A percentile compares a stretch with the other conserved stretches of the same genome.
Evolutionary conservation across 2,797 vertebrate species (phyloP).

Genomic region (Pogonophryne albipinna): DNA sequence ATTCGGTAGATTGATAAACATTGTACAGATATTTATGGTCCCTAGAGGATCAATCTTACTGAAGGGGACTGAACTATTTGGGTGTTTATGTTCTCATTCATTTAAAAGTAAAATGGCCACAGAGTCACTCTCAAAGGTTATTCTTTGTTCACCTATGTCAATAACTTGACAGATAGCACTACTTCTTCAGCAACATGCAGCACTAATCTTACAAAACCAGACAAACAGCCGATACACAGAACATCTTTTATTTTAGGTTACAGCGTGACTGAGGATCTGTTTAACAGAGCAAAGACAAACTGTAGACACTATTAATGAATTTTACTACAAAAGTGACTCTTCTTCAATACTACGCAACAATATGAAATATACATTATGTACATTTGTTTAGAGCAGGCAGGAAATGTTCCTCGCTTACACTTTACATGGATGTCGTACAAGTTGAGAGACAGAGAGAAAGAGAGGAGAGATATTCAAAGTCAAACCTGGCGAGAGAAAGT

Average conservation of each 20-base stretch:
- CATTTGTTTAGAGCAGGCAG: conserved; percentile 62
- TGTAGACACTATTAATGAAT: conserved; percentile 46
- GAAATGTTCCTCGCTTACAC: conserved; percentile 37
- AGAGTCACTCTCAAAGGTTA: neutral
- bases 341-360: conserved; percentile 61
- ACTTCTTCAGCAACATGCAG: neutral
- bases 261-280: conserved; percentile 51
- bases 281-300: conserved; percentile 66
- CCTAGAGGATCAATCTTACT: no score
- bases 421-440: conserved; percentile 35
- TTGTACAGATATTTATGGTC: neutral
- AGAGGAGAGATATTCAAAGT: conserved; percentile 15
- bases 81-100: neutral
- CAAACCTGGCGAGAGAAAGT: conserved; percentile 29
- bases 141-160: neutral
- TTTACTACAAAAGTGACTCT: conserved; percentile 52
- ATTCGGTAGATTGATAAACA: neutral
- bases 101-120: neutral
- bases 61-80: neutral
- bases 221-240: conserved; percentile 42
- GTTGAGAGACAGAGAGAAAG: conserved; percentile 19
- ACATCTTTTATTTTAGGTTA: conserved; percentile 72
- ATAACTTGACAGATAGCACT: no score
- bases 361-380: conserved; percentile 77
- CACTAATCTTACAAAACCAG: neutral